Base-by-base conservation (phyloP, 1,140 invertebrate species). In the Vanessa tameamea region DNA sequence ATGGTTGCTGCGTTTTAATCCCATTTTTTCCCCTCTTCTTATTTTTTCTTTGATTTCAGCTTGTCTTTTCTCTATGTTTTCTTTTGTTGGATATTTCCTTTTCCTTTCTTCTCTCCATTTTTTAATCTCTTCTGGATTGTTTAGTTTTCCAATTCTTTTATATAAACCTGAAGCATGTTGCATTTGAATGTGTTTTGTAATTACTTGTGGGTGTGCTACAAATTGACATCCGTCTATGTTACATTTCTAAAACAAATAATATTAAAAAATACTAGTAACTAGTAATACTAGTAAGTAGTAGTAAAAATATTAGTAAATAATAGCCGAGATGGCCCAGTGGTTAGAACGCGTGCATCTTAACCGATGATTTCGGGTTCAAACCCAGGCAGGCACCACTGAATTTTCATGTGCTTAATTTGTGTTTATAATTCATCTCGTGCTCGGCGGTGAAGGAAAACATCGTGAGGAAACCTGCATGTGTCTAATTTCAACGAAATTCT, bases 101-200 rank as follows among this genome's bases (percentile, higher is more conserved):
- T 95, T 96, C 70, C 97, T 94, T 78, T 98, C 97, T 64, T 94
- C 94, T 69, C 95, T 95, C 97, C 97, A 98, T 88, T 96, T 97
- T 63, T 95, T 86, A 76, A 98, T 95, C 73, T 98, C 97, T 86
- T 97, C 96, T 2, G 95, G 94, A 12, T 95, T 95, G 70, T 95
- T 94, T 13, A 97, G 77, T 81, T 95, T 95, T 81, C 95, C 95
- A 67, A 98, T 96, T 91, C 94, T 95, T 64, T 96, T 94, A 82
- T 96, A 98, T 20, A 97, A 85, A 15, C 97, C 97, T 31, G 95
- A 95, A 20, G 93, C 93, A 89, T 98, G 97, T 92, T 98, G 96
- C 93, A 96, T 95, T 88, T 94, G 92, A 76, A 97, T 95, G 83
- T 98, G 97, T 79, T 95, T 95, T 68, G 96, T 95, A 15, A 98